Conservation (phyloP, 2,113 vertebrate genomes). For the Plectropomus leopardus region DNA sequence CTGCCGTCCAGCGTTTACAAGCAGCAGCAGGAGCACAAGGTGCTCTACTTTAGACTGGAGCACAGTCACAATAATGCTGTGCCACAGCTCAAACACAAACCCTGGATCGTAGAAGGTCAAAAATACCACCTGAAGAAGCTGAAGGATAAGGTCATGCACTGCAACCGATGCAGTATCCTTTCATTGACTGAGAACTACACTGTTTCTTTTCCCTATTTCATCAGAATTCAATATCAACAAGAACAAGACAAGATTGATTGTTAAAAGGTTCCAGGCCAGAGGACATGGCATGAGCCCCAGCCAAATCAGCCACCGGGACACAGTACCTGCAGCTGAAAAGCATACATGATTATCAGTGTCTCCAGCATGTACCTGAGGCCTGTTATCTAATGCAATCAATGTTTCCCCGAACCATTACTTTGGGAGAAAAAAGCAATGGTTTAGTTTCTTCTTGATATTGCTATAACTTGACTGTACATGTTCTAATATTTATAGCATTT, state of each 20-base stretch:
- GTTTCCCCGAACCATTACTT: too few species aligned
- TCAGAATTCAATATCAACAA: neutral
- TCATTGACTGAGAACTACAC: conserved; percentile 28
- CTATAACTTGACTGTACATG: neutral
- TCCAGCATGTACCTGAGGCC: neutral
- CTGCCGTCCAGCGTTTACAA: conserved; percentile 83
- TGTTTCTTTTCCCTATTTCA: neutral
- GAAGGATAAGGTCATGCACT: conserved; percentile 96
- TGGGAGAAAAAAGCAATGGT: too few species aligned
- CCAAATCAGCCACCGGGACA: conserved; percentile 7
- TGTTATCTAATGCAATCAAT: conserved; percentile 14
- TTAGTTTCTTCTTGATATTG: conserved; percentile 25
- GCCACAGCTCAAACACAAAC: conserved; percentile 95
- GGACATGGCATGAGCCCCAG: neutral
- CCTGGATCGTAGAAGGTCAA: conserved; percentile 97
- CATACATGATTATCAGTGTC: neutral
- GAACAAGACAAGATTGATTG: neutral
- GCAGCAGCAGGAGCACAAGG: conserved; percentile 93
- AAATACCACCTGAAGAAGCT: conserved; percentile 95
- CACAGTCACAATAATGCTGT: conserved; percentile 91
- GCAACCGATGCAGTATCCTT: conserved; percentile 99
- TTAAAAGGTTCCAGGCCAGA: neutral
- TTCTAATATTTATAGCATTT: neutral
- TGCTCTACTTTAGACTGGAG: conserved; percentile 92
- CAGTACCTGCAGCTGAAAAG: neutral